Conservation (phyloP, 2,113 vertebrate species). For the Rhadina sibilatrix region DNA sequence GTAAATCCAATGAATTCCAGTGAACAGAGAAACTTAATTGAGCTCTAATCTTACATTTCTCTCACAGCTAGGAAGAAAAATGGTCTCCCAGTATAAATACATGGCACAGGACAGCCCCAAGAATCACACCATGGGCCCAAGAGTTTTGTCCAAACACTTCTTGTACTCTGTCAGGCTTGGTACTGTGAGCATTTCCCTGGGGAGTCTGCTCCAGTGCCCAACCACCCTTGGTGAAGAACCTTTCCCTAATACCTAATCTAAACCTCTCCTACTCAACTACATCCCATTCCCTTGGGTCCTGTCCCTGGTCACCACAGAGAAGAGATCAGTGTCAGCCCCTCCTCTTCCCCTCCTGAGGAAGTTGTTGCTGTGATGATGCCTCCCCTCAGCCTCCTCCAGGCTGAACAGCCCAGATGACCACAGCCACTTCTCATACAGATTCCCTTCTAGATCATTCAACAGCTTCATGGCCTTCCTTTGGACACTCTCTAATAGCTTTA, state of each 20-base stretch:
- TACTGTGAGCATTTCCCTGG: background rate
- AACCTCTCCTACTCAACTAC: background rate
- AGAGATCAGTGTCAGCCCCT: background rate
- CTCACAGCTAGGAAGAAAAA: background rate
- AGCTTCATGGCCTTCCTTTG: background rate
- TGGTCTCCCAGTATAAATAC: background rate
- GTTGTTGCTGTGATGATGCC: fast-evolving
- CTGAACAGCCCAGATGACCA: background rate
- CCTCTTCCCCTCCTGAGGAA: background rate
- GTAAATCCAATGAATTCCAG: background rate
- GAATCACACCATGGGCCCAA: background rate
- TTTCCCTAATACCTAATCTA: background rate
- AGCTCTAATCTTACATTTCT: background rate
- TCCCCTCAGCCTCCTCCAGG: background rate
- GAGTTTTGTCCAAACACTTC: background rate
- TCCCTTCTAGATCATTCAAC: background rate
- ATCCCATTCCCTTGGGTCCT: background rate
- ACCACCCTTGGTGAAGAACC: fast-evolving
- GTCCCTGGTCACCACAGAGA: background rate
- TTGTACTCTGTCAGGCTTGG: background rate
- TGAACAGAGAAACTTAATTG: background rate
- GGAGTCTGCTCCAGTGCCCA: background rate
- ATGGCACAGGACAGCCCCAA: background rate
- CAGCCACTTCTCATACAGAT: fast-evolving
- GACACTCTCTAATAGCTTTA: background rate